Evolutionary conservation across 2,888 invertebrate species (phyloP), one percentile per base, ranked within the genome.

Genomic region (Hypomecis atomaria): DNA sequence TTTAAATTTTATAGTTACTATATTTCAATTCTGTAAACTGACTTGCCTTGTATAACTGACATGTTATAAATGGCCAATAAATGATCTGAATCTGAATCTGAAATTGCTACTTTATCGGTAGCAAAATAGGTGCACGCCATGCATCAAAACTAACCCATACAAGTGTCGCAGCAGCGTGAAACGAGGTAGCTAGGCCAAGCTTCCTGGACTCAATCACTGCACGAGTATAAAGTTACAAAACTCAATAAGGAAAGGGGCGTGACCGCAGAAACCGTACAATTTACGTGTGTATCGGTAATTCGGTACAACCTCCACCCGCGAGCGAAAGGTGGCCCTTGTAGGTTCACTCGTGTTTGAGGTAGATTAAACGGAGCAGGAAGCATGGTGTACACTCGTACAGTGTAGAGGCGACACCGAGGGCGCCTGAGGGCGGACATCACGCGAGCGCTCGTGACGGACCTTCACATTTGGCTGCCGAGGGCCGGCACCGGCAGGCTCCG

Each of bases 201-300:
- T 65, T 60, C 60, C 60, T 57, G 65, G 65, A 60, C 65, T 61
- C 60, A 54, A 65, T 57, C 60, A 61, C 57, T 47, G 65, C 37
- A 23, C 33, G 52, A n/a, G 59, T 60, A 33, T 65, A 43, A 38
- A 47, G 60, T 65, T 60, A 65, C 64, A 40, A 9, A 23, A 55
- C 49, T 37, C 33, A 13, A 43, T 37, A 49, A 37, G 53, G 40
- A 33, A 48, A 23, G 38, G 37, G 33, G 47, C 56, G 47, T 10
- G 40, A 38, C 45, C 36, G 11, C 36, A n/a, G 65, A 65, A 65
- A 36, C 65, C 65, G 6, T 65, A 65, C 53, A 48, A 43, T 37
- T 54, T 38, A 37, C 56, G 38, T 50, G 59, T 49, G 11, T 10
- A 9, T 23, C 34, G 54, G 59, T 47, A 43, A 43, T 58, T 59